These are phyloP conservation scores for Cephalopterus ornatus DNA, from an alignment of 2,113 vertebrate genomes.

Conservation along the genomic window DNA sequence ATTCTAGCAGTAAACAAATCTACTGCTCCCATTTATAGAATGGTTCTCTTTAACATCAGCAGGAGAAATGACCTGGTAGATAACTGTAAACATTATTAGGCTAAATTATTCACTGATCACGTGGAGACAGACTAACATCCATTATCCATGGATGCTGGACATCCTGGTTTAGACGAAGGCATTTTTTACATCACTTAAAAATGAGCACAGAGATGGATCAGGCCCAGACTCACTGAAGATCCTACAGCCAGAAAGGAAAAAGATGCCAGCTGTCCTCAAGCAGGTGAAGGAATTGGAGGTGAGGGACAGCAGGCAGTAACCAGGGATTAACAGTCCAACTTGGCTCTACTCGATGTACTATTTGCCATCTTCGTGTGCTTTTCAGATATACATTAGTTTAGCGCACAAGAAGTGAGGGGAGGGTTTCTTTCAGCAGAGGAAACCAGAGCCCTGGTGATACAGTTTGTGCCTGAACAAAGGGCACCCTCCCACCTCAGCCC, in stretches of 20 bases:
- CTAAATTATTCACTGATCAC: background rate
- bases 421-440: background rate
- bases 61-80: background rate
- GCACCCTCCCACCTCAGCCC: background rate
- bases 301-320: background rate
- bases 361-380: background rate
- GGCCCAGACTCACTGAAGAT: background rate
- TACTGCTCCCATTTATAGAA: background rate
- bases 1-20: background rate
- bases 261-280: background rate
- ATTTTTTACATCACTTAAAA: background rate
- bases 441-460: background rate
- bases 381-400: rapidly evolving
- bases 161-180: background rate
- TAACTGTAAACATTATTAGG: background rate
- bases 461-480: background rate
- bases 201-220: rapidly evolving
- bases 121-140: background rate
- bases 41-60: background rate
- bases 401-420: rapidly evolving
- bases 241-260: background rate
- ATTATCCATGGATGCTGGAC: background rate
- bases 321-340: no score
- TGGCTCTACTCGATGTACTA: background rate
- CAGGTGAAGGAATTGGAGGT: background rate